Evolutionary conservation across 2,113 vertebrate genomes (phyloP), one percentile per base, ranked within the genome.

Genomic region (Copsychus sechellarum): DNA sequence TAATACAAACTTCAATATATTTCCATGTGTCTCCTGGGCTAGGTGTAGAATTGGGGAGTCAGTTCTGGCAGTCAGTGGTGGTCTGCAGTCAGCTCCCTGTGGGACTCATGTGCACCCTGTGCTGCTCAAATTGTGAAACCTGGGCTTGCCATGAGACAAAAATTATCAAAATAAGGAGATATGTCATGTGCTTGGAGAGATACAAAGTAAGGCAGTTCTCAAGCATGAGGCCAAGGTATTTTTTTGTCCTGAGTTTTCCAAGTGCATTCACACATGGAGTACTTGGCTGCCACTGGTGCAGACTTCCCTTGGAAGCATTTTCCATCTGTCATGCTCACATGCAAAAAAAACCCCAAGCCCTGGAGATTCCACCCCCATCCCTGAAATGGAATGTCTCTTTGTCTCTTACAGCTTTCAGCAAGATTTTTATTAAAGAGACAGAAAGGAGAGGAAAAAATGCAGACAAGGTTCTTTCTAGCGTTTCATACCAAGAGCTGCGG

Each of bases 221-320:
- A 86, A 87, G 72, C 26, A 91, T 53, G 60, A 81, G 64, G 36
- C 42, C 0, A 4, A 93, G 48, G 40, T 92, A 28, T 6, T 71
- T 88, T 92, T 94, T 71, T 12, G 8, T 80, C 24, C 48, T 38
- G 8, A 2, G 1, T 62, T 93, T 95, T 81, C 76, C 91, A 82
- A 95, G 34, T 84, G 81, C 73, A 95, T 94, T 95, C 92, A 90
- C 79, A 85, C 80, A 53, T 53, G 43, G 69, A 95, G 58, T 62
- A 86, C 65, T 94, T 96, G 93, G 88, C 90, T 7, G 33, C 36
- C 89, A 84, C 71, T 96, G 83, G 47, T 58, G 23, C 66, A 94
- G 88, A 77, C 64, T 95, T 96, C 90, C 60, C 71, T 91, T 4
- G 19, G 91, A 95, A 95, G 86, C 8, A 81, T 88, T 93, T 93